These are phyloP conservation scores for Perognathus longimembris DNA, from an alignment of 2,113 vertebrate genomes.

Conservation along the genomic window DNA sequence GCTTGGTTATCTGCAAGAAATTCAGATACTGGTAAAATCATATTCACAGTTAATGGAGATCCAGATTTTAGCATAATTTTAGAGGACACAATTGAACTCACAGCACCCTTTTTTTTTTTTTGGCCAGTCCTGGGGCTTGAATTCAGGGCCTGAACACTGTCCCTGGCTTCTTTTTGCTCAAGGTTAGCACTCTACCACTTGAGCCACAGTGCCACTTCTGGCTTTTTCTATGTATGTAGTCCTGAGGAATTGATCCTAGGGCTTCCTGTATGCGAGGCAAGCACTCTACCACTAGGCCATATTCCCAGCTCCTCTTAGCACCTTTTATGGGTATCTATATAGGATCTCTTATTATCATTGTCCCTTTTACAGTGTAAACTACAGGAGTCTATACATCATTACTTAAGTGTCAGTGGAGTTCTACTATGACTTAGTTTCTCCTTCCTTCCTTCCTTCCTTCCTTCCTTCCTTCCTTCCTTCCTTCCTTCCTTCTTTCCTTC, in stretches of 20 bases:
- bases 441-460: not conserved
- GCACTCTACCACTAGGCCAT: too few species aligned
- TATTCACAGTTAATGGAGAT: not conserved
- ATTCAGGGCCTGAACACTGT: too few species aligned
- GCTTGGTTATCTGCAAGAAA: not conserved
- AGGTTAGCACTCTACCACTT: too few species aligned
- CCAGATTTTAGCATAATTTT: not conserved
- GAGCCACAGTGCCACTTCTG: too few species aligned
- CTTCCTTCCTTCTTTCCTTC: not conserved
- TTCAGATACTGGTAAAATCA: not conserved
- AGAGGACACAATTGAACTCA: not conserved
- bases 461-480: not conserved
- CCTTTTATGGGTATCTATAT: not conserved
- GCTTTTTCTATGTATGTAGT: too few species aligned
- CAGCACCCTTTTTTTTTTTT: not conserved
- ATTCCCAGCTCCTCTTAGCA: too few species aligned
- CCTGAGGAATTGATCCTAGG: too few species aligned
- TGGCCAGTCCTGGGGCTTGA: too few species aligned
- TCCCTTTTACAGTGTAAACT: not conserved
- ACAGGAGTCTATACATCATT: not conserved
- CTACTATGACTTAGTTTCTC: not conserved
- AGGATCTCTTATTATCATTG: not conserved
- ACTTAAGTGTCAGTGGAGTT: not conserved
- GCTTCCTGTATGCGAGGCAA: too few species aligned
- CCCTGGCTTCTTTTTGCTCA: too few species aligned